Percentiles rank a stretch among this genome's conserved stretches.
Evolutionary conservation across 2,888 invertebrate genomes (phyloP).

Genomic region (Agriotes lineatus): DNA sequence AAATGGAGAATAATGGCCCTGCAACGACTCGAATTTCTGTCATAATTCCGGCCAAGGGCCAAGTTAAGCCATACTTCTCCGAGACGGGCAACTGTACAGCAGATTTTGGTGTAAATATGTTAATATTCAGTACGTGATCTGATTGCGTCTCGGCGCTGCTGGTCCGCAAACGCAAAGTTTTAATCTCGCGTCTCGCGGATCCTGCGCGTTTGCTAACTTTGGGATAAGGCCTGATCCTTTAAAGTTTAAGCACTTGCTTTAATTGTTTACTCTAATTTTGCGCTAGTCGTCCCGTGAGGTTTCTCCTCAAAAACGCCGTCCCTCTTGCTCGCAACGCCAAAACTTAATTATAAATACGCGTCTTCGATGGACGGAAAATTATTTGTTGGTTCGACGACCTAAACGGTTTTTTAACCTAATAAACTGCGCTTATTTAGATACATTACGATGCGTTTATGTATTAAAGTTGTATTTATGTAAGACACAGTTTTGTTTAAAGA

Average conservation of each 20-base stretch:
- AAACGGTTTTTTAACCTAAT: too few relatives aligned
- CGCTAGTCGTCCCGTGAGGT: conserved; percentile 3
- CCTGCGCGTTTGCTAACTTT: conserved; percentile 42
- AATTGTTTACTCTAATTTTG: conserved; percentile 37
- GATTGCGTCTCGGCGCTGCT: conserved; percentile 48
- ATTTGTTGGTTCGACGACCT: too few relatives aligned
- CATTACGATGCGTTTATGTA: too few relatives aligned
- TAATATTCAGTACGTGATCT: conserved; percentile 54
- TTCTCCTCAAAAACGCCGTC: conserved; percentile 1
- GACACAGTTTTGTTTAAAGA: too few relatives aligned
- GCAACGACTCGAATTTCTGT: not conserved
- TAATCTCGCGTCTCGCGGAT: conserved; percentile 51
- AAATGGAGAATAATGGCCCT: conserved; percentile 3
- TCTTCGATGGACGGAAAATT: too few relatives aligned
- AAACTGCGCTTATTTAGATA: too few relatives aligned
- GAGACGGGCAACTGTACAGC: not conserved
- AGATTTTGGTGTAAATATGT: conserved; percentile 39
- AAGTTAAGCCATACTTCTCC: conserved; percentile 1
- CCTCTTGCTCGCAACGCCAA: not conserved
- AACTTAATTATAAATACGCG: conserved; percentile 8
- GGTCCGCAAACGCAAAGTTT: conserved; percentile 50
- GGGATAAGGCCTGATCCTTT: conserved; percentile 44
- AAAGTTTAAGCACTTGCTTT: conserved; percentile 36
- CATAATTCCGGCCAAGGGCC: not conserved
- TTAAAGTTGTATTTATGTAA: too few relatives aligned